Conservation (phyloP, 2,888 invertebrate species). For the Dicyrtomina minuta region DNA sequence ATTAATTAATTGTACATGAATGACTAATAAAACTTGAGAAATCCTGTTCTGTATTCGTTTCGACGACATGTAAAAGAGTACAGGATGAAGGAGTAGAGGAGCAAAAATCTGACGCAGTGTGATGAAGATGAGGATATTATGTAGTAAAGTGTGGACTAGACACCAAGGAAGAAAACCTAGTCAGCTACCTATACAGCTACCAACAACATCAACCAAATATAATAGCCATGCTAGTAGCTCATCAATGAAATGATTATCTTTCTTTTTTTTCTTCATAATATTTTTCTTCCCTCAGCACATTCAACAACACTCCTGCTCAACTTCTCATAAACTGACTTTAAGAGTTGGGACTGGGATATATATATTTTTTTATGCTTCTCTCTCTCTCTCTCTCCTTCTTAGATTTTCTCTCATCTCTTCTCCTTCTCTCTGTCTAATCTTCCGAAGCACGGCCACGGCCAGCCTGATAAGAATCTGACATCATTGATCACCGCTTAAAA, state of each 20-base stretch:
- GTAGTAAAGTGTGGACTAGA: not conserved
- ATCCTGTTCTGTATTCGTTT: too few relatives aligned
- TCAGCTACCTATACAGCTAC: too few relatives aligned
- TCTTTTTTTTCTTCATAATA: too few relatives aligned
- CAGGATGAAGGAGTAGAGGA: too few relatives aligned
- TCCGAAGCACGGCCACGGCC: not conserved
- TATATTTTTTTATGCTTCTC: not conserved
- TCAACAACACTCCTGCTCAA: not conserved
- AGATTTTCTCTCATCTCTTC: constrained; percentile 3
- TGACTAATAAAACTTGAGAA: too few relatives aligned
- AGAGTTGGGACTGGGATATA: not conserved
- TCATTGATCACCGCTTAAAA: constrained; percentile 32
- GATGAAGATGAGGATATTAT: not conserved
- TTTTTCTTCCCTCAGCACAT: not conserved
- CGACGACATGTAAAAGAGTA: too few relatives aligned
- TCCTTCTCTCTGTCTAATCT: constrained; percentile 1
- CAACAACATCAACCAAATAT: too few relatives aligned
- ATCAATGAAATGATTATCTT: constrained; percentile 3
- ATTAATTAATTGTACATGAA: too few relatives aligned
- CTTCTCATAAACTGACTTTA: not conserved
- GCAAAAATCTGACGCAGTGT: not conserved
- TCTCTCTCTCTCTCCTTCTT: not conserved
- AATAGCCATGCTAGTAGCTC: not conserved
- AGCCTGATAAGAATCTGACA: constrained; percentile 21
- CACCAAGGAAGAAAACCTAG: too few relatives aligned